phyloP scores from a whole-genome alignment of 1,140 invertebrate genomes.

The Drosophila rhopaloa region DNA sequence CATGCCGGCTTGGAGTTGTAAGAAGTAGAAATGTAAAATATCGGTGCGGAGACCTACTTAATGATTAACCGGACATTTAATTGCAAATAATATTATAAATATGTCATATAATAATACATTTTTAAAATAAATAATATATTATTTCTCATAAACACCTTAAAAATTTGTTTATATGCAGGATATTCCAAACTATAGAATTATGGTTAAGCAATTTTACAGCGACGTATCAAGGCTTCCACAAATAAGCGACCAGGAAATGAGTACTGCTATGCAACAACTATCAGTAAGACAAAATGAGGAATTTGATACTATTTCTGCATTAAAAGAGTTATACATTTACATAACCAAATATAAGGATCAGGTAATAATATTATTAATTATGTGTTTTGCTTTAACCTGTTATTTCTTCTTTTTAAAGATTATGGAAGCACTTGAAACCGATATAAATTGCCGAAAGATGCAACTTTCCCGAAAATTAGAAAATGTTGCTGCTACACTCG shows the following conservation, averaged over 20 bases:
- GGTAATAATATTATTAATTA: slow-evolving; percentile 86
- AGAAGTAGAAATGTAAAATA: too few species aligned
- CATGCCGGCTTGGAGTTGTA: too few species aligned
- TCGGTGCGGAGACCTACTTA: too few species aligned
- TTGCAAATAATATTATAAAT: too few species aligned
- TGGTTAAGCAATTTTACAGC: slow-evolving; percentile 94
- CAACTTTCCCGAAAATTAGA: slow-evolving; percentile 95
- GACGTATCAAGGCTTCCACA: slow-evolving; percentile 93
- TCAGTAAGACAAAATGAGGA: slow-evolving; percentile 94
- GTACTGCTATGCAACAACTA: slow-evolving; percentile 95
- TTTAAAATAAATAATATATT: too few species aligned
- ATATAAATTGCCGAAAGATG: slow-evolving; percentile 93
- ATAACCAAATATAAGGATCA: slow-evolving; percentile 96
- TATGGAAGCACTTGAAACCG: slow-evolving; percentile 90
- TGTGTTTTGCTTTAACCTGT: neutral
- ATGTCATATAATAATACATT: too few species aligned
- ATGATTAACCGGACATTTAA: too few species aligned
- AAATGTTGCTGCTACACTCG: slow-evolving; percentile 94
- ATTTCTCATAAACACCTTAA: too few species aligned
- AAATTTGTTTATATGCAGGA: slow-evolving; percentile 85
- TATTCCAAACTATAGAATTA: slow-evolving; percentile 94
- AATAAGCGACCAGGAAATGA: slow-evolving; percentile 96
- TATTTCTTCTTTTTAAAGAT: slow-evolving; percentile 85
- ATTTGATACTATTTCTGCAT: slow-evolving; percentile 94
- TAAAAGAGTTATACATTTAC: slow-evolving; percentile 97